A percentile compares a stretch with the other conserved stretches of the same genome.
phyloP scores from a whole-genome alignment of 2,797 vertebrate species.

The Sternarchorhynchus goeldii region DNA sequence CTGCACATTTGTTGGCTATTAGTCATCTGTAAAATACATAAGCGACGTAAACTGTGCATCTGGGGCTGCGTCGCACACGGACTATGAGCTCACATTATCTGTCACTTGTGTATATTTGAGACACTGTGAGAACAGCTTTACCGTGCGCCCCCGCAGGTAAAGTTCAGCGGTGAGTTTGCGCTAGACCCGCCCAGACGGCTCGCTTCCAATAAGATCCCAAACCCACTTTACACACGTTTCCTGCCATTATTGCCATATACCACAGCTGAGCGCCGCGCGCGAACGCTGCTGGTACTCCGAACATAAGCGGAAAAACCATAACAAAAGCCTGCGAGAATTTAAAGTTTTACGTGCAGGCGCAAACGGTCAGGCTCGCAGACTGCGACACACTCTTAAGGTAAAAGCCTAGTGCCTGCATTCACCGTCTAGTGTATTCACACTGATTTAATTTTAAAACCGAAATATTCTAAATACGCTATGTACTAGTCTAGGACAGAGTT shows the following conservation, averaged over 20 bases:
- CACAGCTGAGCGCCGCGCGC: neutral
- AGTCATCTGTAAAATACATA: constrained; percentile 26
- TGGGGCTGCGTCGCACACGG: neutral
- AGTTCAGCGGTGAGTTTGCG: constrained; percentile 60
- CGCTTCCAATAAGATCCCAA: constrained; percentile 64
- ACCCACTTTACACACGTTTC: constrained; percentile 53
- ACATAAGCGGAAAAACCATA: no score
- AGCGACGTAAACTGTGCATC: constrained; percentile 9
- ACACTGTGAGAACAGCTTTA: neutral
- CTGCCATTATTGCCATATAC: constrained; percentile 21
- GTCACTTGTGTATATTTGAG: neutral
- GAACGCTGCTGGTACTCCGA: neutral
- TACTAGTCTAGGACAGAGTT: neutral
- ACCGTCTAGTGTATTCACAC: no score
- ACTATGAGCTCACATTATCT: neutral
- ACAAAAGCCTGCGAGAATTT: no score
- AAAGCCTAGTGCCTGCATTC: no score
- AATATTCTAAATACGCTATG: neutral
- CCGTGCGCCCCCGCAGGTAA: constrained; percentile 67
- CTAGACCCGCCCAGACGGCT: constrained; percentile 63
- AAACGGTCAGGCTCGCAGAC: neutral
- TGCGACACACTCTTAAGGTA: no score
- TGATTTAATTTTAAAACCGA: neutral
- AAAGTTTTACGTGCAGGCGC: neutral
- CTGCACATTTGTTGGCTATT: constrained; percentile 8